Conservation (phyloP, 2,888 invertebrate genomes). For the Agriopis leucophaearia region DNA sequence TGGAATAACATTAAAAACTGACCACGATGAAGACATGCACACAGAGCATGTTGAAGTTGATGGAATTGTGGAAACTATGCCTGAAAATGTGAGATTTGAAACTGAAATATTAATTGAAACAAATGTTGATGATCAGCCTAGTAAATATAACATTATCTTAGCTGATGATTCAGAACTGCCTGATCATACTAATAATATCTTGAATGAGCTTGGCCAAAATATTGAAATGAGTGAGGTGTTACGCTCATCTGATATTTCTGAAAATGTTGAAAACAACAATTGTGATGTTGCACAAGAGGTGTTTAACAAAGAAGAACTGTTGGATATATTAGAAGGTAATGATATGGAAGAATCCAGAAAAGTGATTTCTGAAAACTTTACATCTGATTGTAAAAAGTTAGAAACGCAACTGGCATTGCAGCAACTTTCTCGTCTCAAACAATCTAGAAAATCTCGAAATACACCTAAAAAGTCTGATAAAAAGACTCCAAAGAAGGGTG, state of each 20-base stretch:
- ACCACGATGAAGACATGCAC: not conserved
- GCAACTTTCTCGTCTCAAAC: conserved; percentile 70
- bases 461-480: conserved; percentile 38
- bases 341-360: conserved; percentile 58
- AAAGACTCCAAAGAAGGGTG: conserved; percentile 34
- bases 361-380: conserved; percentile 44
- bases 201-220: conserved; percentile 72
- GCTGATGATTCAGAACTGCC: conserved; percentile 44
- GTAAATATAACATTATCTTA: conserved; percentile 31
- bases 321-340: conserved; percentile 81
- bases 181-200: conserved; percentile 60
- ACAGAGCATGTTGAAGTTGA: conserved; percentile 49
- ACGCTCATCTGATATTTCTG: conserved; percentile 68
- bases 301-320: conserved; percentile 79
- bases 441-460: conserved; percentile 34
- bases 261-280: conserved; percentile 74
- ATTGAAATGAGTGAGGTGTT: conserved; percentile 78
- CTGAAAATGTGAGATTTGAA: conserved; percentile 69
- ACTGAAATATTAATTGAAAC: conserved; percentile 78
- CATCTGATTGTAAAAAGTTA: conserved; percentile 53
- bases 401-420: conserved; percentile 74
- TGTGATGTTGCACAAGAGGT: conserved; percentile 68
- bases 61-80: conserved; percentile 48
- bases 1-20: conserved; percentile 5
- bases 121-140: conserved; percentile 59